Evolutionary conservation across 2,888 invertebrate genomes (phyloP).

Genomic region (Choristoneura rosaceana): DNA sequence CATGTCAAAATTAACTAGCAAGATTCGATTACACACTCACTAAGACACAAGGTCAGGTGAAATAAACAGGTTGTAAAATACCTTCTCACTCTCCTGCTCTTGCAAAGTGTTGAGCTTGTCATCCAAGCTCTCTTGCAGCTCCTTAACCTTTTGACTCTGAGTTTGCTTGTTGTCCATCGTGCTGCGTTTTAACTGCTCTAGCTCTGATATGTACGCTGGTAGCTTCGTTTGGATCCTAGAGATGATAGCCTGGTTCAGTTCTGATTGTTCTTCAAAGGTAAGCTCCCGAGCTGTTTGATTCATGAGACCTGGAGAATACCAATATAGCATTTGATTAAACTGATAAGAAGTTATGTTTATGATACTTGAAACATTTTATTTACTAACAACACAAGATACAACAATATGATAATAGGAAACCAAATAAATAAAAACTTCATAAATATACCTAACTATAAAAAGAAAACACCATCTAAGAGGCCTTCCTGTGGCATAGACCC

Average conservation of each 20-base stretch:
- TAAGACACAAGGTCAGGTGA: too few relatives aligned
- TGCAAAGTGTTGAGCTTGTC: conserved; percentile 67
- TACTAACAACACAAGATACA: too few relatives aligned
- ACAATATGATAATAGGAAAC: too few relatives aligned
- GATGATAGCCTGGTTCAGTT: conserved; percentile 73
- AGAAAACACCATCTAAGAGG: too few relatives aligned
- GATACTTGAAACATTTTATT: too few relatives aligned
- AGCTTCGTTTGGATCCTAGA: conserved; percentile 70
- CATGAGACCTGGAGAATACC: conserved; percentile 67
- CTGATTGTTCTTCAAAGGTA: conserved; percentile 75
- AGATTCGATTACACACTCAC: too few relatives aligned
- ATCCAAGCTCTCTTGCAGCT: conserved; percentile 68
- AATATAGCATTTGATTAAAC: background rate
- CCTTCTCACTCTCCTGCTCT: conserved; percentile 74
- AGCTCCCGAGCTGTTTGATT: conserved; percentile 68
- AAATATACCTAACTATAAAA: too few relatives aligned
- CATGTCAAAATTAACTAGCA: too few relatives aligned
- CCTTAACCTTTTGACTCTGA: conserved; percentile 60
- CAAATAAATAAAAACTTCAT: too few relatives aligned
- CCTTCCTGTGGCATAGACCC: too few relatives aligned
- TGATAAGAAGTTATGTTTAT: background rate
- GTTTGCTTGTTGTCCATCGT: conserved; percentile 51
- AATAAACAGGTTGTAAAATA: background rate
- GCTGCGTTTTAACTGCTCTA: conserved; percentile 62
- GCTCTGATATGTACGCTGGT: conserved; percentile 62